Base-by-base conservation (phyloP, 2,113 vertebrate genomes). In the Cairina moschata region DNA sequence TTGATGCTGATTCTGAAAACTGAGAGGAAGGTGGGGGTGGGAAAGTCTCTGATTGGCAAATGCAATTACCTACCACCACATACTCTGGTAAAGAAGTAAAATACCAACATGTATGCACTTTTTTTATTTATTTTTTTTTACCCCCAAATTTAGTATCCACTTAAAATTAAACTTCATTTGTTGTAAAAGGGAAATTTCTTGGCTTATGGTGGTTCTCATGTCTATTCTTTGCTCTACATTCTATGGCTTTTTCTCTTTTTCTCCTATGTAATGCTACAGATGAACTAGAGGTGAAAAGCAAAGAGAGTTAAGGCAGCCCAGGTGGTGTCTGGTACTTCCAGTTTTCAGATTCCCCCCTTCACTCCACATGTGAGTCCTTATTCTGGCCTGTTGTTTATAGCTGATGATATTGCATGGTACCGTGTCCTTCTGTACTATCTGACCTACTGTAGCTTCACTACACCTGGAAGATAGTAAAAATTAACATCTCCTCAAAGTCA, bases 1-100 rank as follows among this genome's bases (percentile, higher is more conserved):
- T 55, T 83, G 54, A 93, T 2, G 2, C 75, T 69, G 60, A 95
- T 88, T 91, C 46, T 3, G 11, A 95, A 86, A 95, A 77, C 25
- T 40, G 38, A 91, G 77, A 56, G 31, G 42, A 81, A 12, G 1
- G 0, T 0, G 12, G 14, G 54, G 20, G 15, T 48, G 21, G 62
- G 40, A 60, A 75, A 68, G 31, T 59, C 56, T 83, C 59, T 89
- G 71, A 66, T 2, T 91, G 85, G 66, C 11, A 95, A 76, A 81
- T 46, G 7, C 52, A 79, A 72, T 75, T 78, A 48, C 44, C 58
- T 66, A 11, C 63, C 36, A 50, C 50, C 1, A 1, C 6, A 36
- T 65, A 65, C 90, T 88, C 48, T 85, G 8, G 77, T 94, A 83
- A 91, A 94, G 93, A 80, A 56, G 5, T 69, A 86, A 74, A 91